Base-by-base conservation (phyloP, 1,140 invertebrate genomes). In the Habropoda laboriosa region DNA sequence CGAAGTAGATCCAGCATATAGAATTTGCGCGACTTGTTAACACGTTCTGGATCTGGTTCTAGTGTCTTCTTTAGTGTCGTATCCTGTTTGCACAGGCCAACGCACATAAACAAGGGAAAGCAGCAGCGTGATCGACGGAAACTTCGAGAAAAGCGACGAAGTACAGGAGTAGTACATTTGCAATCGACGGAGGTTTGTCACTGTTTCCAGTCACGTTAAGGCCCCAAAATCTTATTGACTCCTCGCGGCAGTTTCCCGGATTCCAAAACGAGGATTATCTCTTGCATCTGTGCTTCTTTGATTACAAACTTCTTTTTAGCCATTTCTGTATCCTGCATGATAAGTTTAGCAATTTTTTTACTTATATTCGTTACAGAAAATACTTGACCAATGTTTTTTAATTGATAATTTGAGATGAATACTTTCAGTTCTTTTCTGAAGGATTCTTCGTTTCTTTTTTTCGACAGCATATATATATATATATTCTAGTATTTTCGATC, bases 121-220 rank as follows among this genome's bases (percentile, higher is more conserved):
- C 90, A 93, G 82, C 94, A 93, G 77, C 93, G 95, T 64, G 95
- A 95, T 86, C 93, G 95, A 72, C 92, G 94, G 85, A 95, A 95
- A 89, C 90, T 95, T 40, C 90, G 95, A 79, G 95, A 95, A 86
- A 95, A 95, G 82, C 88, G 95, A 75, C 91, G 95, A 75, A 95
- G 95, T 82, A 95, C 95, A 40, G 95, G 95, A 53, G 94, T 95
- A 24, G 94, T 95, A 27, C 95, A 95, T 88, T 92, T 95, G 45
- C 94, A 94, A 21, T 95, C 95, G 5, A 95, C 95, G 79, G 95
- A 95, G 94, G 94, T 95, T 87, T 85, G 87, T 71, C 64, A 73
- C 47, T 82, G 47, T 87, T 80, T 83, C 35, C 58, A 63, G 64
- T 47, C 64, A 72, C 67, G 35, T 80, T 80, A 68, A 80, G 38